Percentiles rank a stretch among this genome's conserved stretches.
Conservation (phyloP, 64 coral and sea anemone species). For the Trachythela sp. region DNA sequence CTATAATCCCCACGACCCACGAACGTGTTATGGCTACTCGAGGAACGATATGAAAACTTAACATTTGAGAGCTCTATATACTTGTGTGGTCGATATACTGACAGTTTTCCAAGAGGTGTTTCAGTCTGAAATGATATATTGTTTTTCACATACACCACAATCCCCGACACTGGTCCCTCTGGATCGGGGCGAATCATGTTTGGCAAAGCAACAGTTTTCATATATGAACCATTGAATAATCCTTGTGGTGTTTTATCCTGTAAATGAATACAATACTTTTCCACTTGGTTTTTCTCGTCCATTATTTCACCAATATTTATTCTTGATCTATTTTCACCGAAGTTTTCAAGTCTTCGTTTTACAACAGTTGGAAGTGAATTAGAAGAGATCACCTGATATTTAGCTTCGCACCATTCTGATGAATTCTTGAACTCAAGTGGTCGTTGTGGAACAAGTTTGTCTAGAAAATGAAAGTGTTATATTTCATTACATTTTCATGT, state of each 20-base stretch:
- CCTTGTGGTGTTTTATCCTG: background rate
- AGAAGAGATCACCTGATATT: background rate
- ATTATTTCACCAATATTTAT: background rate
- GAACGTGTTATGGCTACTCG: constrained; percentile 42
- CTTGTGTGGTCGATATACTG: constrained; percentile 56
- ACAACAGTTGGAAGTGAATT: background rate
- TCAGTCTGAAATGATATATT: background rate
- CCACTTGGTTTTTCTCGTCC: background rate
- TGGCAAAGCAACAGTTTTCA: background rate
- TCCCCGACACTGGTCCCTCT: background rate
- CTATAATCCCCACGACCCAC: constrained; percentile 64
- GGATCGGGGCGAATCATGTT: background rate
- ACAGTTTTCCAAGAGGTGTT: constrained; percentile 60
- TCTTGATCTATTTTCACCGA: background rate
- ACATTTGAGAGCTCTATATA: constrained; percentile 65
- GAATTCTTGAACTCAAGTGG: background rate
- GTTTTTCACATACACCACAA: background rate
- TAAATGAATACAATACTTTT: background rate
- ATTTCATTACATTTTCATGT: background rate
- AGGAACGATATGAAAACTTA: constrained; percentile 62
- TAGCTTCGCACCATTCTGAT: background rate
- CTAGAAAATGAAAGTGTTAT: background rate
- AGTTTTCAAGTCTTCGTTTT: background rate
- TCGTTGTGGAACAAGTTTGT: background rate
- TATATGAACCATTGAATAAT: background rate